Conservation (phyloP, 2,113 vertebrate species). For the Pica pica region DNA sequence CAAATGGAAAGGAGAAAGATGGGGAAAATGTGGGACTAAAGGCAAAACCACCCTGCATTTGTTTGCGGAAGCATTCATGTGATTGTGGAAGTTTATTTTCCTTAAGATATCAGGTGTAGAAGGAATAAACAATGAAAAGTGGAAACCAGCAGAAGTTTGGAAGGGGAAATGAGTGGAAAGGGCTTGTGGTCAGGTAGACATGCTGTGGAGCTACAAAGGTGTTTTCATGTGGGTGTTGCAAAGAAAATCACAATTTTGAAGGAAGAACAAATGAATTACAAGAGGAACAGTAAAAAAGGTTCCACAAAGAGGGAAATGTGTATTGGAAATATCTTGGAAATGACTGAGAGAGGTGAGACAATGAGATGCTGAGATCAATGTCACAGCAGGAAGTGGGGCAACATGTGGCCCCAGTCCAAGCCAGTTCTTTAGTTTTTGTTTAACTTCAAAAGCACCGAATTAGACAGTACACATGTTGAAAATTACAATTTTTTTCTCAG, state of each 20-base stretch:
- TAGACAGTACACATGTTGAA: not conserved
- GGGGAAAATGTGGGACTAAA: not conserved
- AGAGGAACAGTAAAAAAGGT: not conserved
- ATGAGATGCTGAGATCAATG: fast-evolving
- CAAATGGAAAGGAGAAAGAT: not conserved
- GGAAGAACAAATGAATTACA: not conserved
- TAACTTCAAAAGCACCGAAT: not conserved
- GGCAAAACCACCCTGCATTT: not conserved
- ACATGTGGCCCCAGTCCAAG: not conserved
- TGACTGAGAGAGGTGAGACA: not conserved
- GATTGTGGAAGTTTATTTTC: not conserved
- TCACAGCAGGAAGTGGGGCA: not conserved
- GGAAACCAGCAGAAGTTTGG: not conserved
- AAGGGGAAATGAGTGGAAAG: not conserved
- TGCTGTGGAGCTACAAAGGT: not conserved
- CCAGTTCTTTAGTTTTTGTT: not conserved
- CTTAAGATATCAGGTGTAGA: not conserved
- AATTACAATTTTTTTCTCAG: not conserved
- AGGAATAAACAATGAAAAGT: not conserved
- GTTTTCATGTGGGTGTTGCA: not conserved
- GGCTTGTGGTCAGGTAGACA: not conserved
- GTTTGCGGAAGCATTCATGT: not conserved
- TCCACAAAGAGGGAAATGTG: not conserved
- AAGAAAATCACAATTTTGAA: not conserved
- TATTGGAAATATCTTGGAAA: not conserved